These are phyloP conservation scores for Mystacides longicornis DNA, from an alignment of 2,888 invertebrate species.

Conservation along the genomic window DNA sequence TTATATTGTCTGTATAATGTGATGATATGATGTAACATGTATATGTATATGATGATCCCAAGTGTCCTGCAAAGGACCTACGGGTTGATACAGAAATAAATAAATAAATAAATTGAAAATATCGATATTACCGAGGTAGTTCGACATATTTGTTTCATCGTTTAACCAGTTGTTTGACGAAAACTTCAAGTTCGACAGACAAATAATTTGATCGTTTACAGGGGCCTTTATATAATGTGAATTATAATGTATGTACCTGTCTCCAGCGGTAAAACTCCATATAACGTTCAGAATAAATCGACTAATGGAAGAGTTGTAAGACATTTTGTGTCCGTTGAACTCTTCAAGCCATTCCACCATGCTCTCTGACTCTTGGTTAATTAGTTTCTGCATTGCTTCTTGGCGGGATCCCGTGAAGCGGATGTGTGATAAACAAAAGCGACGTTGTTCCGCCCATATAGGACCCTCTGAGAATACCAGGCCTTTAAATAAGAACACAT, in stretches of 20 bases:
- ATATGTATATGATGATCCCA: no score
- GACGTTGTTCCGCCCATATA: slow-evolving; percentile 58
- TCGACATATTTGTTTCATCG: no score
- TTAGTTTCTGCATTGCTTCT: slow-evolving; percentile 51
- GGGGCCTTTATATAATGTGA: no score
- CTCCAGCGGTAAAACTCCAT: slow-evolving; percentile 64
- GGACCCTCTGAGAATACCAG: slow-evolving; percentile 62
- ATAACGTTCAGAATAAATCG: slow-evolving; percentile 59
- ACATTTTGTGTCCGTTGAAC: slow-evolving; percentile 36
- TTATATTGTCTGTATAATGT: no score
- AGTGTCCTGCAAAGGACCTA: neutral
- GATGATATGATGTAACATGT: no score
- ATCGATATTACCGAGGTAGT: neutral
- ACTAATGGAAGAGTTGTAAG: slow-evolving; percentile 49
- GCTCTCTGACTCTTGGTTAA: slow-evolving; percentile 49
- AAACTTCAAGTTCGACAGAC: no score
- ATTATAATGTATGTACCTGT: slow-evolving; percentile 46
- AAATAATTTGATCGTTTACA: no score
- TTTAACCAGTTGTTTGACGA: no score
- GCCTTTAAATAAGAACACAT: slow-evolving; percentile 37
- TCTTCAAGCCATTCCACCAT: slow-evolving; percentile 42
- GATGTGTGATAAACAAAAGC: slow-evolving; percentile 58
- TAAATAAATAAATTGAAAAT: neutral
- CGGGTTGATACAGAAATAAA: neutral
- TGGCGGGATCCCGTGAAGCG: slow-evolving; percentile 58